Conservation (phyloP, 2,797 vertebrate species). For the Rhinoraja longicauda region DNA sequence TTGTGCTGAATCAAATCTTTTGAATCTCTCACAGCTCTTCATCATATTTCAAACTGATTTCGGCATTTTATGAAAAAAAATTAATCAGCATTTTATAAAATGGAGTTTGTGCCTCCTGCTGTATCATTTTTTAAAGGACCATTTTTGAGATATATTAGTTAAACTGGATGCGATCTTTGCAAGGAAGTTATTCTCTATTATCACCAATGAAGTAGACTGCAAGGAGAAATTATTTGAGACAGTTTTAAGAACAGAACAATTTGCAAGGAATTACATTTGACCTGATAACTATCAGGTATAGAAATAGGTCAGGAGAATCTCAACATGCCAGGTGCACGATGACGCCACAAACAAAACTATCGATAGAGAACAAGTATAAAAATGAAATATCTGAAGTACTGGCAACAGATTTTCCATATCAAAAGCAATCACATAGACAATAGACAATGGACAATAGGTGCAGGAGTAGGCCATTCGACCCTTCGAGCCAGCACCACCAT, state of each 20-base stretch:
- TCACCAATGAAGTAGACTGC: not conserved
- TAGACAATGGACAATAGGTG: too few species aligned
- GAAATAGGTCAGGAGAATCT: not conserved
- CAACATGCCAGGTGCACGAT: not conserved
- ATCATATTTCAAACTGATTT: not conserved
- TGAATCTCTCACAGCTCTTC: not conserved
- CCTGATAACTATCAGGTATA: not conserved
- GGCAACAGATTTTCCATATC: not conserved
- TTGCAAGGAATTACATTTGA: not conserved
- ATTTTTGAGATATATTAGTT: not conserved
- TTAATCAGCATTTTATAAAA: too few species aligned
- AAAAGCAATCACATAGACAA: not conserved
- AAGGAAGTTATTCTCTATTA: not conserved
- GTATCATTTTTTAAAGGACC: not conserved
- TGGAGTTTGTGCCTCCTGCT: not conserved
- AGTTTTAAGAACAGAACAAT: not conserved
- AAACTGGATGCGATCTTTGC: not conserved
- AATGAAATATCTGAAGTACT: not conserved
- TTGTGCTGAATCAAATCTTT: too few species aligned
- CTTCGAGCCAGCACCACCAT: too few species aligned
- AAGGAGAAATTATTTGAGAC: not conserved
- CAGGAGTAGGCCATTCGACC: too few species aligned
- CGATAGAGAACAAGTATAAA: not conserved
- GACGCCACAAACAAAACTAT: not conserved
- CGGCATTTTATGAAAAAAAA: not conserved